Percentiles rank a stretch among this genome's conserved stretches.
Evolutionary conservation across 2,888 invertebrate genomes (phyloP).

Genomic region (Lepidocyrtinus sp.): DNA sequence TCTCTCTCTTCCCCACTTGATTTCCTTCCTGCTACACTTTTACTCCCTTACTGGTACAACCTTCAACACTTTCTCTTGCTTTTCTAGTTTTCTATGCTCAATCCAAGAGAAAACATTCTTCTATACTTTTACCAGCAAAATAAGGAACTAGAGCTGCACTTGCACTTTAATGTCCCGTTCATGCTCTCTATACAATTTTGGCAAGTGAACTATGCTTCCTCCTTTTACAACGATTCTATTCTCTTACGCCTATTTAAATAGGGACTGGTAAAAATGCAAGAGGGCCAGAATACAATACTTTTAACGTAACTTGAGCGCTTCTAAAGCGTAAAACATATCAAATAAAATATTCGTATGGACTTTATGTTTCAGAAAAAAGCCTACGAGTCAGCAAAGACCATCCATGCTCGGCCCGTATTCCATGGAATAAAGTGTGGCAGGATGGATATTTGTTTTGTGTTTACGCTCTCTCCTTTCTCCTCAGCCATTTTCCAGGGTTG

Average conservation of each 20-base stretch:
- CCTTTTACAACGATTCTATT: too few relatives aligned
- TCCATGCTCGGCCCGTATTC: background rate
- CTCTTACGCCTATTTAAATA: too few relatives aligned
- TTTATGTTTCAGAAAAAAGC: background rate
- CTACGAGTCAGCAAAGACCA: background rate
- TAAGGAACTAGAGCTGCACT: too few relatives aligned
- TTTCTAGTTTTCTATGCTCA: slow-evolving; percentile 21
- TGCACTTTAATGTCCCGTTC: too few relatives aligned
- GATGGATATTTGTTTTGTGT: background rate
- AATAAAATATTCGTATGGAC: background rate
- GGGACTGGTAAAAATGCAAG: too few relatives aligned
- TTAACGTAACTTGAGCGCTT: background rate
- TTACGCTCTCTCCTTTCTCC: too few relatives aligned
- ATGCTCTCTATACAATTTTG: too few relatives aligned
- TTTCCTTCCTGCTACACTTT: slow-evolving; percentile 32
- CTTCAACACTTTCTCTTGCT: slow-evolving; percentile 33
- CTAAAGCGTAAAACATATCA: background rate
- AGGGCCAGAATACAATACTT: too few relatives aligned
- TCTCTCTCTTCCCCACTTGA: background rate
- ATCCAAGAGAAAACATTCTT: background rate
- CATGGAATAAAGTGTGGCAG: background rate
- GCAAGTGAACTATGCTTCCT: too few relatives aligned
- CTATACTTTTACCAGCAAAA: too few relatives aligned
- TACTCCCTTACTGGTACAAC: slow-evolving; percentile 23
- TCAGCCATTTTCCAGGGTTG: too few relatives aligned